Conservation (phyloP, 2,113 vertebrate genomes). For the Callocephalon fimbriatum region DNA sequence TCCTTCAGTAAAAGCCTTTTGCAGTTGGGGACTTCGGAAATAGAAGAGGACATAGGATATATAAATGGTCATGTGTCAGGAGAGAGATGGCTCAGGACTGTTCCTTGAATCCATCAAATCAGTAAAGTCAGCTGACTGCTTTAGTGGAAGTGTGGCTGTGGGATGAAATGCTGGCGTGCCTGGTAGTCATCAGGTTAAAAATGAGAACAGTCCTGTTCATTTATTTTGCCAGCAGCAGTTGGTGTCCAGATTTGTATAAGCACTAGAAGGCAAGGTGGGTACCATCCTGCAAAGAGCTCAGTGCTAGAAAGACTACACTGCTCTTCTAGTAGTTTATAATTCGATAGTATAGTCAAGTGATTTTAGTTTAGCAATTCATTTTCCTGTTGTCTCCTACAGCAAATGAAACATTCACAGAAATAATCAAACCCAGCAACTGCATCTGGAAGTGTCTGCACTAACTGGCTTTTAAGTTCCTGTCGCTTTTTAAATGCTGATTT, state of each 20-base stretch:
- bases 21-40: background rate
- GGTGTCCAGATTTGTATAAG: background rate
- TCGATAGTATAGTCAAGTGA: background rate
- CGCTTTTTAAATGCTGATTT: constrained; percentile 34
- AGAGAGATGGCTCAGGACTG: background rate
- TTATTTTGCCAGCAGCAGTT: background rate
- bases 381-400: background rate
- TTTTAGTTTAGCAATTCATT: background rate
- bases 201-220: background rate
- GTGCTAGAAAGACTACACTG: background rate
- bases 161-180: background rate
- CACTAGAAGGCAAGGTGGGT: background rate
- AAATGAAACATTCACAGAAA: background rate
- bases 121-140: background rate
- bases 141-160: background rate
- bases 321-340: background rate
- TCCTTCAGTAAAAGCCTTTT: background rate
- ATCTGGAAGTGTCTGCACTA: background rate
- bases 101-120: background rate
- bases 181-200: background rate
- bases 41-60: background rate
- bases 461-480: constrained; percentile 1
- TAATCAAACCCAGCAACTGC: background rate
- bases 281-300: background rate
- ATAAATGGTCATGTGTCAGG: background rate